These are phyloP conservation scores for Cosmorhoe ocellata DNA, from an alignment of 2,888 invertebrate genomes.

Conservation along the genomic window DNA sequence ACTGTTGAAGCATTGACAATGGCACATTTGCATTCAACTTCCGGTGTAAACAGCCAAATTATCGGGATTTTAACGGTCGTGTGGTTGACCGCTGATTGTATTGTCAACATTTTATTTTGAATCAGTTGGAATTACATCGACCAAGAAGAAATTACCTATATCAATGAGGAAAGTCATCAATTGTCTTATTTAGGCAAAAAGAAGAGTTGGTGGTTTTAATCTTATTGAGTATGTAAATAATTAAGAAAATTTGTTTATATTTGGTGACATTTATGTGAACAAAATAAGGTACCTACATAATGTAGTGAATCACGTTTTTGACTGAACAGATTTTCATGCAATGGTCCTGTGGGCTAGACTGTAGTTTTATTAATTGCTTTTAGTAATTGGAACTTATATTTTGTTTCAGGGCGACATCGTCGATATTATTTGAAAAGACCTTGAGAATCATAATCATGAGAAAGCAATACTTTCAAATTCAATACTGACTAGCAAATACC, in stretches of 20 bases:
- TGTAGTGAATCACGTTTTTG: too few relatives aligned
- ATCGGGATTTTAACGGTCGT: slow-evolving; percentile 65
- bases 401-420: too few relatives aligned
- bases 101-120: slow-evolving; percentile 30
- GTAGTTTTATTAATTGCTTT: too few relatives aligned
- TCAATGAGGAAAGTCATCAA: too few relatives aligned
- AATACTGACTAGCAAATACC: neutral
- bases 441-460: neutral
- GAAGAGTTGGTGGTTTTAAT: neutral
- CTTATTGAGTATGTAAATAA: too few relatives aligned
- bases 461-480: neutral
- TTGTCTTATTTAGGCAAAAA: neutral
- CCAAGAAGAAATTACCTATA: neutral
- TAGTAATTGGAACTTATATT: too few relatives aligned
- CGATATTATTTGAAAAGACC: neutral
- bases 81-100: slow-evolving; percentile 62
- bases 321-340: too few relatives aligned
- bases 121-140: neutral
- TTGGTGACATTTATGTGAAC: too few relatives aligned
- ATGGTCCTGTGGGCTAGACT: too few relatives aligned
- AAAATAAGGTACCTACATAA: too few relatives aligned
- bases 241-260: too few relatives aligned
- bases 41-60: slow-evolving; percentile 70
- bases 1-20: slow-evolving; percentile 66
- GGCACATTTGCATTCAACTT: slow-evolving; percentile 74